A percentile compares a stretch with the other conserved stretches of the same genome.
These are phyloP conservation scores for Notamacropus eugenii DNA, from an alignment of 2,797 vertebrate genomes.

Conservation along the genomic window DNA sequence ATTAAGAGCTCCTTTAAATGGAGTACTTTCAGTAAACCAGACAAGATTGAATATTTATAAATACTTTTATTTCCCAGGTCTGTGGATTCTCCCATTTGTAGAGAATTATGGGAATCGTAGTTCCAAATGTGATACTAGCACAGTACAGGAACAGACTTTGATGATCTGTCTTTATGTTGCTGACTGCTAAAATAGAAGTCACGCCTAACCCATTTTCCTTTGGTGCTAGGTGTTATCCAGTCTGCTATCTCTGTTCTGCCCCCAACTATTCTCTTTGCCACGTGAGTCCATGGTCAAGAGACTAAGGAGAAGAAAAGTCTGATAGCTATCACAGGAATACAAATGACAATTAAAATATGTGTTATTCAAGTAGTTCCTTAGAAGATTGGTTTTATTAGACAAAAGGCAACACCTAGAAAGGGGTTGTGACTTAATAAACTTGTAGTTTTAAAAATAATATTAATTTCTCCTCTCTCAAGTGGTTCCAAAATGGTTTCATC, in stretches of 20 bases:
- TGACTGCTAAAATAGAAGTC: background rate
- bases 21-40: background rate
- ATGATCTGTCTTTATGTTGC: background rate
- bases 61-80: background rate
- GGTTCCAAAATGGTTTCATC: background rate
- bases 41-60: background rate
- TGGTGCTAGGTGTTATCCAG: background rate
- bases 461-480: background rate
- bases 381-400: background rate
- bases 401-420: background rate
- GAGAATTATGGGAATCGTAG: conserved; percentile 14
- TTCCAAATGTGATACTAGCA: background rate
- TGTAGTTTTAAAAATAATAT: background rate
- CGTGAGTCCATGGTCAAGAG: background rate
- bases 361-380: background rate
- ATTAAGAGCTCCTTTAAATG: background rate
- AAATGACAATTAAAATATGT: background rate
- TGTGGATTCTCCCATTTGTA: background rate
- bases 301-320: background rate
- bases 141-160: background rate
- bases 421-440: background rate
- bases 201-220: background rate
- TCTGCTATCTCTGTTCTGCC: background rate
- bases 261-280: background rate
- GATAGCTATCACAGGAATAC: background rate